phyloP scores from a whole-genome alignment of 2,113 vertebrate species.

The Deroptyus accipitrinus region DNA sequence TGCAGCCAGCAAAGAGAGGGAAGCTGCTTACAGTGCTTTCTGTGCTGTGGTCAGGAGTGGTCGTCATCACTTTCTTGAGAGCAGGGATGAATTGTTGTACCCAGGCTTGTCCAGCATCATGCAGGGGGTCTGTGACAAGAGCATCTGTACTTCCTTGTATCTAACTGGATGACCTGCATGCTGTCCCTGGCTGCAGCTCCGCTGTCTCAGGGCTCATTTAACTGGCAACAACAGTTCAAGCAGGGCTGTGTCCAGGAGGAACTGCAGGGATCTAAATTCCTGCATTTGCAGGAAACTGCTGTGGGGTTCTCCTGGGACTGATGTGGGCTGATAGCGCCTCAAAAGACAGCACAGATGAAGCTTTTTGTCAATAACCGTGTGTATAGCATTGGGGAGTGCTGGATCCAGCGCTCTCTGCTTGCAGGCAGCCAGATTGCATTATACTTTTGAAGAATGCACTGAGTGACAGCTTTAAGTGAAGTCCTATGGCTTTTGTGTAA shows the following conservation, averaged over 20 bases:
- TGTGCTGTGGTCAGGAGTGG: accelerated
- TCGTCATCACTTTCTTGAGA: no score
- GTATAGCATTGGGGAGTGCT: not conserved
- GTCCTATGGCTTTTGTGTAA: not conserved
- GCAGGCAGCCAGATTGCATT: not conserved
- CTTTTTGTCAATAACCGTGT: not conserved
- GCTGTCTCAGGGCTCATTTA: not conserved
- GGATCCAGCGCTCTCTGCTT: not conserved
- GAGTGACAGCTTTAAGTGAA: not conserved
- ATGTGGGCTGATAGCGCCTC: not conserved
- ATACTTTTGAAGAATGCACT: not conserved
- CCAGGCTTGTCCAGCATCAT: not conserved
- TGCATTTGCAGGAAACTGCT: not conserved
- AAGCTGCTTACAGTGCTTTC: not conserved
- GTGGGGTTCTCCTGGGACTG: not conserved
- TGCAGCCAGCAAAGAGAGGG: not conserved
- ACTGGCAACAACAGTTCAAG: not conserved
- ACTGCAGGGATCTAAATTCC: not conserved
- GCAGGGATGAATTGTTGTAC: not conserved
- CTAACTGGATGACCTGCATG: not conserved
- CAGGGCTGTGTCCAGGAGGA: not conserved
- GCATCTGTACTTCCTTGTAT: not conserved
- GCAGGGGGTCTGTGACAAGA: not conserved
- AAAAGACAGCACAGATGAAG: not conserved
- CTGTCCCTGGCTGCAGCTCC: not conserved